Conservation (phyloP, 2,888 invertebrate species). For the Laothoe populi region DNA sequence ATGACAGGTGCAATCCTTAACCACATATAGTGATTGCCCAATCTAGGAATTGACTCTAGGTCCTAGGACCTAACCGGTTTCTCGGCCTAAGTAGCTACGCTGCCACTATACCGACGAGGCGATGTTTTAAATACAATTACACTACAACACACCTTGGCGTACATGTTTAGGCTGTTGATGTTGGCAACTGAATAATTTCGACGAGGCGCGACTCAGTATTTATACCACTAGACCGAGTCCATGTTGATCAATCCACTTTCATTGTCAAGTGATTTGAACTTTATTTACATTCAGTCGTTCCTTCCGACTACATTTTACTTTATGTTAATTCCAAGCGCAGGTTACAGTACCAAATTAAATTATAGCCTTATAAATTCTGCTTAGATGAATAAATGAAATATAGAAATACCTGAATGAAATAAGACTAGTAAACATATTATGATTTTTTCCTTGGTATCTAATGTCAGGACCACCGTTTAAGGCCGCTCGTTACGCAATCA, state of each 20-base stretch:
- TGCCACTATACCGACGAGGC: too few relatives aligned
- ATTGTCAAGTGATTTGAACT: conserved; percentile 66
- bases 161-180: conserved; percentile 79
- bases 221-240: conserved; percentile 67
- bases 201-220: conserved; percentile 73
- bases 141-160: conserved; percentile 74
- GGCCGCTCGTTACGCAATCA: too few relatives aligned
- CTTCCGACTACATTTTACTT: not conserved
- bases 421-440: not conserved
- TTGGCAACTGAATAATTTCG: conserved; percentile 82
- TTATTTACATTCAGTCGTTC: not conserved
- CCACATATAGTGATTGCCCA: too few relatives aligned
- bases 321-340: not conserved
- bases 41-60: too few relatives aligned
- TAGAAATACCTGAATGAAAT: not conserved
- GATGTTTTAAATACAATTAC: not conserved
- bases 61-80: too few relatives aligned
- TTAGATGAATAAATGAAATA: not conserved
- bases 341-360: not conserved
- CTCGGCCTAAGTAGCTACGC: too few relatives aligned
- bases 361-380: not conserved
- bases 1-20: too few relatives aligned
- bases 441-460: not conserved
- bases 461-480: not conserved
- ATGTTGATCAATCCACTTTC: conserved; percentile 74